These are phyloP conservation scores for Leucosticte australis DNA, from an alignment of 2,113 vertebrate species.

Conservation along the genomic window DNA sequence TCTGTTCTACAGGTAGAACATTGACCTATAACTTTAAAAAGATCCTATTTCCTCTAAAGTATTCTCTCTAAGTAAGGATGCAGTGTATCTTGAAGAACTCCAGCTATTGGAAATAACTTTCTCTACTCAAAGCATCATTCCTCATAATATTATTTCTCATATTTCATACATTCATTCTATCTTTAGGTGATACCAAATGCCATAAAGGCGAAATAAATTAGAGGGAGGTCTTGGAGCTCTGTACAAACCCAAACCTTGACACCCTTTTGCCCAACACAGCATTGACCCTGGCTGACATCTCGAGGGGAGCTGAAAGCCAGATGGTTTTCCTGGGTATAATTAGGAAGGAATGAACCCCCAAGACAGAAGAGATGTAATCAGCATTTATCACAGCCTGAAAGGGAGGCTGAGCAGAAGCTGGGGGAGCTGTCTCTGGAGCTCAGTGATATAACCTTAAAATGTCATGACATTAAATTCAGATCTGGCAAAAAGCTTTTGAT, in stretches of 20 bases:
- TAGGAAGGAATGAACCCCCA: not conserved
- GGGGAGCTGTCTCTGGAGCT: not conserved
- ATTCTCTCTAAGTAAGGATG: not conserved
- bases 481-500: not conserved
- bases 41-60: not conserved
- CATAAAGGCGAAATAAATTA: not conserved
- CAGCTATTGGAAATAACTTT: not conserved
- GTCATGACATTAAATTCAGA: conserved; percentile 1
- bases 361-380: not conserved
- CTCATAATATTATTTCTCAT: not conserved
- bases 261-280: not conserved
- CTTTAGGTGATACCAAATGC: not conserved
- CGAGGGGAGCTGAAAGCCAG: not conserved
- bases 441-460: not conserved
- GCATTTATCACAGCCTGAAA: not conserved
- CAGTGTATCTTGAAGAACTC: not conserved
- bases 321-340: not conserved
- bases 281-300: not conserved
- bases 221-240: not conserved
- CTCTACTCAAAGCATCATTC: not conserved
- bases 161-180: not conserved
- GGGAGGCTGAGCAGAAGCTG: not conserved
- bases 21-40: not conserved
- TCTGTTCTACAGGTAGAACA: not conserved
- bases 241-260: not conserved